These are phyloP conservation scores for Xiphophorus maculatus DNA, from an alignment of 2,113 vertebrate species.

Conservation along the genomic window DNA sequence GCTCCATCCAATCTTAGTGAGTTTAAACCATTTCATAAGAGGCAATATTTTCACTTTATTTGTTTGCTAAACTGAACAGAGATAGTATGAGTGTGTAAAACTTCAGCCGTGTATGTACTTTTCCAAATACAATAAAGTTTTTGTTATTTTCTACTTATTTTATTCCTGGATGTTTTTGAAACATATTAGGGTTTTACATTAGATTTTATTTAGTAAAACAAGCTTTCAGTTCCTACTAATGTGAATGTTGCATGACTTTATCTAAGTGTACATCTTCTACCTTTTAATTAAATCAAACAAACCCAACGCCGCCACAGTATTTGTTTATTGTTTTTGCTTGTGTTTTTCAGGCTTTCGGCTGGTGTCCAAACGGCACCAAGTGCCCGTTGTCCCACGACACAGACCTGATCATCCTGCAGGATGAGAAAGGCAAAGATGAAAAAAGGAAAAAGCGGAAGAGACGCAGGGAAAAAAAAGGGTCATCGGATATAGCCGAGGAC, in stretches of 20 bases:
- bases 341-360: constrained; percentile 88
- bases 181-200: background rate
- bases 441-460: constrained; percentile 85
- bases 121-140: background rate
- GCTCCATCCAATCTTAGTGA: background rate
- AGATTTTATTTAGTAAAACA: background rate
- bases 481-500: background rate
- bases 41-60: background rate
- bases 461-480: constrained; percentile 77
- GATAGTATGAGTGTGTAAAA: background rate
- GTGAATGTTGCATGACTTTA: background rate
- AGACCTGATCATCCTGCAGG: constrained; percentile 91
- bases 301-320: too few species aligned
- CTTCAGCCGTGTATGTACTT: background rate
- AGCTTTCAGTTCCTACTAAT: background rate
- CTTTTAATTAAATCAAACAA: background rate
- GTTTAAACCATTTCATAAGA: background rate
- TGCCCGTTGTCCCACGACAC: constrained; percentile 94
- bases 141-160: background rate
- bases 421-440: constrained; percentile 83
- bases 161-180: background rate
- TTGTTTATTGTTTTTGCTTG: background rate
- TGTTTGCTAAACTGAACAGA: background rate
- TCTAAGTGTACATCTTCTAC: background rate
- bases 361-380: constrained; percentile 89